Conservation (phyloP, 2,797 vertebrate genomes). For the Poeciliopsis infans region DNA sequence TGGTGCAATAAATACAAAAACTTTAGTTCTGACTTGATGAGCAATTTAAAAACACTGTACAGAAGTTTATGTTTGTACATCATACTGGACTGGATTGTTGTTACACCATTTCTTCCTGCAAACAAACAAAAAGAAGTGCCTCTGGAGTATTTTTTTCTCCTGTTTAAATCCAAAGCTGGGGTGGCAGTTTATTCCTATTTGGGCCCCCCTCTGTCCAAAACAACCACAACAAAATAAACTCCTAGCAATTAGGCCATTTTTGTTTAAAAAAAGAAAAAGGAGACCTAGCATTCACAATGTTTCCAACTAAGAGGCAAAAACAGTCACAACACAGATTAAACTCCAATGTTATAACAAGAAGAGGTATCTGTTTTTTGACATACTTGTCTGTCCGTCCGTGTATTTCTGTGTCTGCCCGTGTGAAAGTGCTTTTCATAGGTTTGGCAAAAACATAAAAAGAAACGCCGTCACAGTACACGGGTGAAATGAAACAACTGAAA, state of each 20-base stretch:
- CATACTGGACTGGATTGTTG: conserved; percentile 69
- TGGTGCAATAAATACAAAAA: conserved; percentile 78
- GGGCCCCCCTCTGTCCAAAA: conserved; percentile 29
- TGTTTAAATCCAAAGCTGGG: conserved; percentile 31
- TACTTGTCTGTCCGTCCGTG: conserved; percentile 67
- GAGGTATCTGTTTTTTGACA: conserved; percentile 80
- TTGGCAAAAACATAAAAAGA: conserved; percentile 51
- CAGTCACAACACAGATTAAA: conserved; percentile 72
- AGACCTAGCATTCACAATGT: conserved; percentile 44
- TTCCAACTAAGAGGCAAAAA: conserved; percentile 47
- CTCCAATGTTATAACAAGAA: conserved; percentile 72
- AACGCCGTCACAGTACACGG: conserved; percentile 69
- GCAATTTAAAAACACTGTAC: conserved; percentile 81
- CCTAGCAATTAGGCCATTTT: conserved; percentile 51
- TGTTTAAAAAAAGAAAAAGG: conserved; percentile 22
- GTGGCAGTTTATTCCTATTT: conserved; percentile 63
- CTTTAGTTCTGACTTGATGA: conserved; percentile 73
- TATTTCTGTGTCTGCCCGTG: conserved; percentile 70
- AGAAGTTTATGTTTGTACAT: conserved; percentile 75
- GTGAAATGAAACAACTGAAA: conserved; percentile 52
- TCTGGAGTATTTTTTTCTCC: conserved; percentile 24
- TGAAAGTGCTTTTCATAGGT: conserved; percentile 80
- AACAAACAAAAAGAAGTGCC: conserved; percentile 51
- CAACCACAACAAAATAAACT: neutral
- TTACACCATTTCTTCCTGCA: conserved; percentile 59